Evolutionary conservation across 2,113 vertebrate species (phyloP).

Genomic region (Proterorhinus semilunaris): DNA sequence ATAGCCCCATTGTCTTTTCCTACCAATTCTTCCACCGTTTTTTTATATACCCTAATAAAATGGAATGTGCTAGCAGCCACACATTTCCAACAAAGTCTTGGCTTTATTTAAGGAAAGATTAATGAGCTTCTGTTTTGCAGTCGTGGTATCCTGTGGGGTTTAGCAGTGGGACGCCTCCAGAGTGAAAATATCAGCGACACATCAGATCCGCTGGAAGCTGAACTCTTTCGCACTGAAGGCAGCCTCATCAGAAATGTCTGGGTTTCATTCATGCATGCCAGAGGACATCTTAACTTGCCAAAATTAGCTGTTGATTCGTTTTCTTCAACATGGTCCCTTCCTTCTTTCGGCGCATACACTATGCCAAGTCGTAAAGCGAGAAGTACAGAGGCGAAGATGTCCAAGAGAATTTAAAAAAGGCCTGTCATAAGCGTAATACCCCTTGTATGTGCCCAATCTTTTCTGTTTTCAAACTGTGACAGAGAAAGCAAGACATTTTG

Average conservation of each 20-base stretch:
- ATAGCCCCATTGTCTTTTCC: not conserved
- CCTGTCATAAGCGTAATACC: too few relatives aligned
- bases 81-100: constrained; percentile 16
- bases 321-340: too few relatives aligned
- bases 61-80: constrained; percentile 16
- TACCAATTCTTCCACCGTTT: not conserved
- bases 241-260: not conserved
- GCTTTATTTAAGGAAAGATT: constrained; percentile 10
- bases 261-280: too few relatives aligned
- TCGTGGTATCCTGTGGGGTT: constrained; percentile 6
- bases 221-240: not conserved
- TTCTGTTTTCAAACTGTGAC: too few relatives aligned
- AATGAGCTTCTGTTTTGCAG: constrained; percentile 10
- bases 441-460: too few relatives aligned
- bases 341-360: too few relatives aligned
- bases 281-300: too few relatives aligned
- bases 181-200: constrained; percentile 17
- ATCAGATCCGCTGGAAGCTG: not conserved
- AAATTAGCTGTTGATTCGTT: too few relatives aligned
- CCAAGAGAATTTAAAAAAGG: too few relatives aligned
- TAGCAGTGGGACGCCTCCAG: not conserved
- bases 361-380: too few relatives aligned
- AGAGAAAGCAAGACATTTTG: too few relatives aligned
- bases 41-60: not conserved
- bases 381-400: too few relatives aligned